These are phyloP conservation scores for Drosophila albomicans DNA, from an alignment of 1,140 invertebrate species.

Conservation along the genomic window DNA sequence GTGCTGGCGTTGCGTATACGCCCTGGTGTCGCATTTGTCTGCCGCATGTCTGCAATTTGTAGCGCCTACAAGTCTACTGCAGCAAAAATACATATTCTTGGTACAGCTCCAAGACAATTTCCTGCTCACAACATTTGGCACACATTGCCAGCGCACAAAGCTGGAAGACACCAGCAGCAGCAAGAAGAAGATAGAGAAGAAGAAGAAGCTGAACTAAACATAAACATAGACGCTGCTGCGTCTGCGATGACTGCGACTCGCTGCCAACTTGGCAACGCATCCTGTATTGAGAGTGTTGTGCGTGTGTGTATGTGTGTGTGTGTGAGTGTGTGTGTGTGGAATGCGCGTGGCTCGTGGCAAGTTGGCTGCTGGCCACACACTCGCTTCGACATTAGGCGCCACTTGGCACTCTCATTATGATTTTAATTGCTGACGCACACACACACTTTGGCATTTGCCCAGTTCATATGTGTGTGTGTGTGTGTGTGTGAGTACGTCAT, in stretches of 20 bases:
- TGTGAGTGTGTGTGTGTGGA: constrained; percentile 38
- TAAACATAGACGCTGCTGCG: constrained; percentile 70
- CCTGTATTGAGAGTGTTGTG: constrained; percentile 49
- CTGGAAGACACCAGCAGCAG: constrained; percentile 37
- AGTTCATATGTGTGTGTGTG: constrained; percentile 38
- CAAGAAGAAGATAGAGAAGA: neutral
- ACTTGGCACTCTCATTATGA: constrained; percentile 82
- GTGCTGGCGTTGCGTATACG: constrained; percentile 59
- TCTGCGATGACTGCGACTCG: constrained; percentile 37
- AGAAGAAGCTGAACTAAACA: constrained; percentile 47
- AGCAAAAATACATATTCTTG: constrained; percentile 48
- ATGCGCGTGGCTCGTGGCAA: constrained; percentile 49
- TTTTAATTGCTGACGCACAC: constrained; percentile 83
- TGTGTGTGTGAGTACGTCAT: constrained; percentile 55
- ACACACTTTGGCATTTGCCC: constrained; percentile 62
- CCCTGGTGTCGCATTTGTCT: constrained; percentile 65
- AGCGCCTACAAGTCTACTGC: constrained; percentile 81
- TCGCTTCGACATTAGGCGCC: constrained; percentile 48
- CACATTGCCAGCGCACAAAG: constrained; percentile 21
- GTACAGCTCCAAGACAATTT: constrained; percentile 51
- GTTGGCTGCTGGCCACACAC: constrained; percentile 64
- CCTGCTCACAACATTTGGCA: constrained; percentile 31
- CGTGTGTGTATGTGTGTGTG: constrained; percentile 29
- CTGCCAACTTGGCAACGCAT: constrained; percentile 80
- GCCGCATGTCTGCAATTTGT: constrained; percentile 62